Evolutionary conservation across 37 sponge, comb jelly and placozoan genomes (phyloP).

Genomic region (Eunapius fragilis): DNA sequence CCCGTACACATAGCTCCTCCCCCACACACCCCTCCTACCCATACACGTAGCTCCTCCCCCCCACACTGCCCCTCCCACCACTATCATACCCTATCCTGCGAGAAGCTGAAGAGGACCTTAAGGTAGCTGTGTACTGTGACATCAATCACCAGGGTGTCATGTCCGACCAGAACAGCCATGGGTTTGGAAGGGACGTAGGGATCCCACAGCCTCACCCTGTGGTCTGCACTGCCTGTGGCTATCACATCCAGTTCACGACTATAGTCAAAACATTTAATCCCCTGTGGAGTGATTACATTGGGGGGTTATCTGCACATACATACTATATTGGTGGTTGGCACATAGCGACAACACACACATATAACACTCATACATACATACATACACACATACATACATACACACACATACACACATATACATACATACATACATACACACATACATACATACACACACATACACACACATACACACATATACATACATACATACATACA

Average conservation of each 20-base stretch:
- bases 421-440: too few species aligned
- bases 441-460: constrained; percentile 38
- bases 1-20: too few species aligned
- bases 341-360: too few species aligned
- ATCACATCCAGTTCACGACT: constrained; percentile 76
- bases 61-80: neutral
- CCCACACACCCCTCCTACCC: too few species aligned
- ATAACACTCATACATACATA: too few species aligned
- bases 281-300: constrained; percentile 46
- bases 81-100: constrained; percentile 79
- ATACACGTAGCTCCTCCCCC: neutral
- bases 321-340: too few species aligned
- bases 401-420: too few species aligned
- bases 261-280: constrained; percentile 90
- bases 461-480: constrained; percentile 33
- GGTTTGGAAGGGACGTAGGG: constrained; percentile 90
- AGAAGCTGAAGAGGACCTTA: constrained; percentile 73
- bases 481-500: constrained; percentile 25
- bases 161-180: constrained; percentile 74
- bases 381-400: too few species aligned
- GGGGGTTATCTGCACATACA: too few species aligned
- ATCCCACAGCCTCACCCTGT: constrained; percentile 92
- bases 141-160: constrained; percentile 75
- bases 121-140: constrained; percentile 63
- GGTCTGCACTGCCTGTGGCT: constrained; percentile 92